Evolutionary conservation across 2,888 invertebrate species (phyloP), one percentile per base, ranked within the genome.

Genomic region (Melanotus villosus): DNA sequence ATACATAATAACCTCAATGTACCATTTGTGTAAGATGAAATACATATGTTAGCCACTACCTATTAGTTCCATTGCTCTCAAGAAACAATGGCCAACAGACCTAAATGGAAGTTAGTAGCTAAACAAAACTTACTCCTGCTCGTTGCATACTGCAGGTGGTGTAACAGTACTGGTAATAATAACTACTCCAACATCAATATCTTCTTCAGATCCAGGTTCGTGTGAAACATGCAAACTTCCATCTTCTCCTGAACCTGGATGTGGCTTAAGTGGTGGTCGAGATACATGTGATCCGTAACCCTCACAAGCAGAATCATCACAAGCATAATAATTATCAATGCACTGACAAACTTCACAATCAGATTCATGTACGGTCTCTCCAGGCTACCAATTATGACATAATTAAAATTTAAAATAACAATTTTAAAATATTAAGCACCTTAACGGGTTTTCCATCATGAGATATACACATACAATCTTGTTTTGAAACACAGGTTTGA

Each of bases 271-370:
- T n/a, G n/a, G n/a, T n/a, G n/a, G n/a, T n/a, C n/a, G n/a, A n/a
- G n/a, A n/a, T n/a, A n/a, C n/a, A n/a, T n/a, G n/a, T n/a, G n/a
- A n/a, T n/a, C n/a, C n/a, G n/a, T n/a, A n/a, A n/a, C n/a, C n/a
- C n/a, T 65, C 76, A 73, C 91, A 91, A 1, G 83, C 73, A 6
- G 85, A 85, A 23, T 87, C 83, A 79, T 91, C 90, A 80, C 96
- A 96, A 47, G 90, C 88, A 68, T 92, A 89, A 18, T 87, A 87
- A 83, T 96, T 95, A 79, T 93, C 89, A 5, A 93, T 85, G 77
- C 96, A 96, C 76, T 95, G 95, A 78, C 96, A 96, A 10, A 89
- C 87, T 77, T 90, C 88, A 78, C 93, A 93, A 0, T 89, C 89
- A 0, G 86, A 85, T 76, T 90, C 89, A 10, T 83, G 77, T 1